Base-by-base conservation (phyloP, 1,140 invertebrate species). In the Myzus persicae region DNA sequence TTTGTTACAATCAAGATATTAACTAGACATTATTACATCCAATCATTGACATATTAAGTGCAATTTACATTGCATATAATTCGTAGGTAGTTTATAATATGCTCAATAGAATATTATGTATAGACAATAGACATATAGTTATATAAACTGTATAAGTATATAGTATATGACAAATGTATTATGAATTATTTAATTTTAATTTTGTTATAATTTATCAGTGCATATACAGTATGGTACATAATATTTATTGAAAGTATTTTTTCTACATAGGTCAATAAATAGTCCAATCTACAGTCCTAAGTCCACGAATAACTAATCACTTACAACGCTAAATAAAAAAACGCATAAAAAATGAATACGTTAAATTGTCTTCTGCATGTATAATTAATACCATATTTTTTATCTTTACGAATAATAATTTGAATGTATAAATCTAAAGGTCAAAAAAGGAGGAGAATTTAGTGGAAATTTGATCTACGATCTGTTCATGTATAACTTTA, bases 381-480 rank as follows among this genome's bases (percentile, higher is more conserved):
- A 48, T 36, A 6, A 88, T 88, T 88, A 88, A 20, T 6, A 36
- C 2, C 14, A 46, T 44, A 46, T 24, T 46, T n/a, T 89, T n/a
- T 89, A 51, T 89, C 46, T 54, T 89, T 38, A 89, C 14, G 36
- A 24, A 54, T 87, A 87, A 11, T 54, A 38, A 90, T 67, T 42
- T 14, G 9, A 38, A 88, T 42, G n/a, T 0, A 42, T 18, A 67
- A 18, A 4, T 5, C 31, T n/a, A 42, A 81, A 91, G 44, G 36
- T 38, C 24, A 38, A 48, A 36, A 82, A 48, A 92, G 90, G 22
- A 92, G 90, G 90, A 82, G 88, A 40, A 40, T 26, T 54, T 46
- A 31, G 18, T 44, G 5, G 7, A 46, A 89, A 54, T 24, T 11
- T 26, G 8, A 40, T 89, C 22, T 26, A 54, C 36, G 22, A 36